Conservation (phyloP, 2,797 vertebrate species). For the Malurus leucopterus region DNA sequence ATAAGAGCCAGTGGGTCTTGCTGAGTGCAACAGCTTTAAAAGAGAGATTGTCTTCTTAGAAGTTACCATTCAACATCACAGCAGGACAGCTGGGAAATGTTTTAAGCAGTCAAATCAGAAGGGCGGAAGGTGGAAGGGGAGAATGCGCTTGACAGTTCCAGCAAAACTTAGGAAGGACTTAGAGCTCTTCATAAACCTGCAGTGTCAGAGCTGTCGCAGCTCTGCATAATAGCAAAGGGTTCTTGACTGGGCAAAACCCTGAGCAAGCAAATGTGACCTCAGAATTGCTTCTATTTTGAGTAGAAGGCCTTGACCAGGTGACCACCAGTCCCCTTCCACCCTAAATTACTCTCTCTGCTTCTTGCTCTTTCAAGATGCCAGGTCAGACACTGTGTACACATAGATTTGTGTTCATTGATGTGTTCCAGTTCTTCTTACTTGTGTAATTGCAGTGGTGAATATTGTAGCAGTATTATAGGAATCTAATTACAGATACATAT, state of each 20-base stretch:
- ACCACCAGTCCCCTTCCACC: background rate
- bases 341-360: background rate
- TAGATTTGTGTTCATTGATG: accelerated
- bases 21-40: background rate
- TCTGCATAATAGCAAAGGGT: background rate
- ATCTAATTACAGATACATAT: background rate
- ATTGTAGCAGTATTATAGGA: background rate
- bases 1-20: background rate
- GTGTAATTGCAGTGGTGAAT: background rate
- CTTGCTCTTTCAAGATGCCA: background rate
- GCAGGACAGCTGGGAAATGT: background rate
- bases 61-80: background rate
- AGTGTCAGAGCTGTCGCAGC: background rate
- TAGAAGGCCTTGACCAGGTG: background rate
- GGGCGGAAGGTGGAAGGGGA: background rate
- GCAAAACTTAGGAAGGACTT: background rate
- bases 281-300: background rate
- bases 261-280: background rate
- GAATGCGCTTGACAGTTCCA: background rate
- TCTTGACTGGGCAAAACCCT: background rate
- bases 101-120: background rate
- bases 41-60: background rate
- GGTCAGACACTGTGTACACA: background rate
- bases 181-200: background rate
- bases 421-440: background rate